A percentile compares a stretch with the other conserved stretches of the same genome.
Conservation (phyloP, 2,888 invertebrate genomes). For the Poecilobothrus nobilitatus region DNA sequence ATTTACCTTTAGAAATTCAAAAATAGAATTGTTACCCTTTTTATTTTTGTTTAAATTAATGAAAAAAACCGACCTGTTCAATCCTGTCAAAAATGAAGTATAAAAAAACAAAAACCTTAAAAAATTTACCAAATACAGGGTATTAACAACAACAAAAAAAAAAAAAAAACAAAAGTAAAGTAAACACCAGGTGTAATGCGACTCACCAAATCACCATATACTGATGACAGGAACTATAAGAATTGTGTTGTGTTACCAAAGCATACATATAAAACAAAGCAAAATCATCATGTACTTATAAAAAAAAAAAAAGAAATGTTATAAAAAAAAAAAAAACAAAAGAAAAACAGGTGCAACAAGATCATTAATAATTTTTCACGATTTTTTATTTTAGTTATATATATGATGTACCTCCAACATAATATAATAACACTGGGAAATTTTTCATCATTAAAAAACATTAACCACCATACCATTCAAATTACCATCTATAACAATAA, state of each 20-base stretch:
- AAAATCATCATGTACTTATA: background rate
- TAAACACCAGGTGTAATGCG: background rate
- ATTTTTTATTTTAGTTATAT: background rate
- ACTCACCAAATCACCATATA: background rate
- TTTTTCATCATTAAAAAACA: too few species aligned
- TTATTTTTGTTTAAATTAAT: too few species aligned
- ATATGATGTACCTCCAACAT: too few species aligned
- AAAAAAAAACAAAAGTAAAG: too few species aligned
- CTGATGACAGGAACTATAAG: background rate
- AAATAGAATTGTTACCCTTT: too few species aligned
- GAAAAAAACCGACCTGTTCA: background rate
- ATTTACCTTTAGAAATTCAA: too few species aligned
- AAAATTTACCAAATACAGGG: background rate
- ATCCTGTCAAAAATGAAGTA: background rate
- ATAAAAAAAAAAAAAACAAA: background rate
- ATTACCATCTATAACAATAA: too few species aligned
- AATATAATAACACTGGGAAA: too few species aligned
- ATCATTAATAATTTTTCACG: slow-evolving; percentile 1
- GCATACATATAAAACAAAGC: background rate
- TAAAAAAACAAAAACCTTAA: too few species aligned
- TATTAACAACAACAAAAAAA: background rate
- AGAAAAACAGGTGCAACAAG: background rate
- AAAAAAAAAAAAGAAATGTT: background rate
- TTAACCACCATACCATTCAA: too few species aligned
- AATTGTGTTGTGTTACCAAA: background rate